Conservation (phyloP, 2,113 vertebrate species). For the Hemibagrus wyckioides region DNA sequence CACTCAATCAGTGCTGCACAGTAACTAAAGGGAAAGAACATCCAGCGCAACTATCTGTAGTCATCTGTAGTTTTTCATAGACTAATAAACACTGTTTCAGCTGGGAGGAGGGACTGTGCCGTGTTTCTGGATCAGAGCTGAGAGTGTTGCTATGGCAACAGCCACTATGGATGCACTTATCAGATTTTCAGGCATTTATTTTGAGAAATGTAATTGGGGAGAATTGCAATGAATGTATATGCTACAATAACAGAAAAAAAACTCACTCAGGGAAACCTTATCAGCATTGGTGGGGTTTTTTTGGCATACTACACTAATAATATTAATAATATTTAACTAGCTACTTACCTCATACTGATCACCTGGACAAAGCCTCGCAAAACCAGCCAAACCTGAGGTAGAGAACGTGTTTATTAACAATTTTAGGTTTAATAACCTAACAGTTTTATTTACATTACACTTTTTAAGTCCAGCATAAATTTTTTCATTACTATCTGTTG, state of each 20-base stretch:
- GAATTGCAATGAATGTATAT: not conserved
- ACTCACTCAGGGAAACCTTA: not conserved
- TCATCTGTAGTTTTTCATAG: conserved; percentile 21
- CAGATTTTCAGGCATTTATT: conserved; percentile 34
- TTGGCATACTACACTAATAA: not conserved
- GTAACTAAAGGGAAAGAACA: conserved; percentile 7
- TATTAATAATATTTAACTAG: not conserved
- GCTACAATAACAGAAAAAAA: conserved; percentile 7
- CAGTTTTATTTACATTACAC: not conserved
- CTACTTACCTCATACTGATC: conserved; percentile 90
- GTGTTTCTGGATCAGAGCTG: conserved; percentile 33
- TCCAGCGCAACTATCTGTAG: not conserved
- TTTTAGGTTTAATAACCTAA: not conserved
- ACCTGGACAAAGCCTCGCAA: conserved; percentile 93
- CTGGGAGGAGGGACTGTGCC: not conserved
- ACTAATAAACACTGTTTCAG: conserved; percentile 26
- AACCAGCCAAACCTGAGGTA: conserved; percentile 89
- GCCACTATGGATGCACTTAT: conserved; percentile 40
- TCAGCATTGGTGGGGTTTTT: not conserved
- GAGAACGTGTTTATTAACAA: not conserved
- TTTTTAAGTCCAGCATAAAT: not conserved
- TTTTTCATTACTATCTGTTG: not conserved
- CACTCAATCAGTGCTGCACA: not conserved
- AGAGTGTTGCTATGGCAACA: conserved; percentile 47
- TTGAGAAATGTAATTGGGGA: conserved; percentile 16